Percentiles rank a stretch among this genome's conserved stretches.
Conservation (phyloP, 2,797 vertebrate species). For the Oreochromis mossambicus region DNA sequence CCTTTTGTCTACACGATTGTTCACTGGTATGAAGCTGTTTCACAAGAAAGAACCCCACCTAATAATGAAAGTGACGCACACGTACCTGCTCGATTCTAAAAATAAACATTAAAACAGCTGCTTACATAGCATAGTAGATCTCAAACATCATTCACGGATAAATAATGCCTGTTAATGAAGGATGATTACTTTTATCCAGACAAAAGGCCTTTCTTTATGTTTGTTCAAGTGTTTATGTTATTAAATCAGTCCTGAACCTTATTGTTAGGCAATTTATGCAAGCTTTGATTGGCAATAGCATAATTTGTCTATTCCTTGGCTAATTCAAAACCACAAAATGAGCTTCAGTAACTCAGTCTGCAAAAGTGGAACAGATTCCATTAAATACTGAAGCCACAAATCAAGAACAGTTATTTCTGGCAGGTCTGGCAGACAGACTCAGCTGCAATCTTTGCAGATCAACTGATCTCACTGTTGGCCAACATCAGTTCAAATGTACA, state of each 20-base stretch:
- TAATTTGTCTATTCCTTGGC: accelerated
- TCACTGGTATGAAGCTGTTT: neutral
- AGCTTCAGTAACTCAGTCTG: neutral
- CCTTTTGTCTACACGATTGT: neutral
- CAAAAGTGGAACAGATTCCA: neutral
- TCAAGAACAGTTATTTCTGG: neutral
- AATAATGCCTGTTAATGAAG: neutral
- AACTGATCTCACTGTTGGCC: neutral
- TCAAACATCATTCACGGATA: accelerated
- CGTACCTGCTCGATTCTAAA: neutral
- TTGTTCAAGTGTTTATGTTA: neutral
- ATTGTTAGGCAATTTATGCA: neutral
- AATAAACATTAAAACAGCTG: neutral
- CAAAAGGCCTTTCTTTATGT: neutral
- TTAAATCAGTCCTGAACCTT: accelerated
- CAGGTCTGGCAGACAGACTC: neutral
- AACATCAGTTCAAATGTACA: neutral
- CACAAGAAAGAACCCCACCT: neutral
- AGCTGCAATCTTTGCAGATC: neutral
- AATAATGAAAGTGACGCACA: accelerated
- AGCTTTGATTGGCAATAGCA: accelerated
- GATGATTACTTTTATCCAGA: neutral
- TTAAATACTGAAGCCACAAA: neutral
- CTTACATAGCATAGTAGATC: neutral
- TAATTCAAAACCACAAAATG: neutral